A percentile compares a stretch with the other conserved stretches of the same genome.
Evolutionary conservation across 2,797 vertebrate genomes (phyloP).

Genomic region (Brachyalestes nurse): DNA sequence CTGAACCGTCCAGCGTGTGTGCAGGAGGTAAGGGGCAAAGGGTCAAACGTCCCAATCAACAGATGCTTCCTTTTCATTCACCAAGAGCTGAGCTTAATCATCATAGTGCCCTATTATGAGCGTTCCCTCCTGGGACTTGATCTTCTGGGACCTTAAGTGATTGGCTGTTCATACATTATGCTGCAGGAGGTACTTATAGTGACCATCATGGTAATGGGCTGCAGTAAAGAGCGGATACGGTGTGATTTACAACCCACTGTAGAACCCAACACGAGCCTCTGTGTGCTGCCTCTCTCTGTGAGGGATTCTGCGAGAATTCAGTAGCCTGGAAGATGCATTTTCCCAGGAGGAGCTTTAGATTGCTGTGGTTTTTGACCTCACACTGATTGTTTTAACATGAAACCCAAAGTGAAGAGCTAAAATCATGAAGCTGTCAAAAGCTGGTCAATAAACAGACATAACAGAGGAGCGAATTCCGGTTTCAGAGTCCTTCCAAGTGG

Average conservation of each 20-base stretch:
- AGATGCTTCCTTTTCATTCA: slow-evolving; percentile 37
- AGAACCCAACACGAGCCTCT: not conserved
- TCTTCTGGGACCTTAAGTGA: not conserved
- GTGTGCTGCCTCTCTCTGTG: not conserved
- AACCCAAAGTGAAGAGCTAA: not conserved
- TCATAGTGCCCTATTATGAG: slow-evolving; percentile 11
- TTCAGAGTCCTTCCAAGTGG: slow-evolving; percentile 80
- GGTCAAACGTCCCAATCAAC: slow-evolving; percentile 17
- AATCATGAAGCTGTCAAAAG: slow-evolving; percentile 7
- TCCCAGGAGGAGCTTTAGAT: slow-evolving; percentile 13
- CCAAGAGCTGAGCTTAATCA: slow-evolving; percentile 50
- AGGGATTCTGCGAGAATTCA: not conserved
- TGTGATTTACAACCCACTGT: not conserved
- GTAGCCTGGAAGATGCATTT: slow-evolving; percentile 17
- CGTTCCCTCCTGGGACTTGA: not conserved
- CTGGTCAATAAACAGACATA: slow-evolving; percentile 4
- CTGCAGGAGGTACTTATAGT: not conserved
- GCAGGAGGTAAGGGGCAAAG: slow-evolving; percentile 82
- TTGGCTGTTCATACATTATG: not conserved
- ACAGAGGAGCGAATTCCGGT: slow-evolving; percentile 30
- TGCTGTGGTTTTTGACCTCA: slow-evolving; percentile 20
- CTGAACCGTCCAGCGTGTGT: slow-evolving; percentile 88
- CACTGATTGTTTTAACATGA: slow-evolving; percentile 30
- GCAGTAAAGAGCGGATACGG: not conserved
- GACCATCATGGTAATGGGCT: not conserved